These are phyloP conservation scores for Nemopilema nomurai DNA, from an alignment of 30 jellyfish, hydroid and myxozoan species.

Conservation along the genomic window DNA sequence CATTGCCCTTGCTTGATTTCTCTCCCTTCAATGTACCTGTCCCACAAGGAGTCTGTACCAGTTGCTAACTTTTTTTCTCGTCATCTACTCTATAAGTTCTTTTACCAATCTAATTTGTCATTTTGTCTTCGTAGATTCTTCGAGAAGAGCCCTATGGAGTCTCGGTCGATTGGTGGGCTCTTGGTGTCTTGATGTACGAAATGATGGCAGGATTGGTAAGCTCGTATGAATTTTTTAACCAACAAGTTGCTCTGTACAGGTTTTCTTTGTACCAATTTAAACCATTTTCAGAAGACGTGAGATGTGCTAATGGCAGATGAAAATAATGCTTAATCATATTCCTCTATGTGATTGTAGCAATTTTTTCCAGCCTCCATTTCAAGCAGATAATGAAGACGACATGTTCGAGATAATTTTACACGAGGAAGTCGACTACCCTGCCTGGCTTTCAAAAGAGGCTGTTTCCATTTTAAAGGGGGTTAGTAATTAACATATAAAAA, in stretches of 20 bases:
- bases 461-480: slow-evolving; percentile 97
- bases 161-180: slow-evolving; percentile 99
- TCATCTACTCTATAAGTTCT: too few species aligned
- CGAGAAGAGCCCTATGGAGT: slow-evolving; percentile 88
- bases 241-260: too few species aligned
- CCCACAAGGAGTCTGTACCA: too few species aligned
- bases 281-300: too few species aligned
- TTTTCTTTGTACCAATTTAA: too few species aligned
- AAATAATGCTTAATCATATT: too few species aligned
- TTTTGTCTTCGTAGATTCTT: slow-evolving; percentile 61
- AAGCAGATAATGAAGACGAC: slow-evolving; percentile 99
- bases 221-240: neutral
- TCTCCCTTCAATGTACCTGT: too few species aligned
- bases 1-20: too few species aligned
- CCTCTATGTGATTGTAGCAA: neutral
- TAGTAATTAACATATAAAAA: slow-evolving; percentile 15
- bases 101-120: too few species aligned
- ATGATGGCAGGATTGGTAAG: slow-evolving; percentile 99
- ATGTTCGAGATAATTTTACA: slow-evolving; percentile 89
- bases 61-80: too few species aligned
- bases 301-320: too few species aligned
- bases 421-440: slow-evolving; percentile 97
- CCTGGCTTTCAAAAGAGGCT: slow-evolving; percentile 98
- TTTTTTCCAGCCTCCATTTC: slow-evolving; percentile 94
- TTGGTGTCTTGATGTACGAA: slow-evolving; percentile 98